phyloP scores from a whole-genome alignment of 1,140 invertebrate species.

The Sycophaga agraensis region DNA sequence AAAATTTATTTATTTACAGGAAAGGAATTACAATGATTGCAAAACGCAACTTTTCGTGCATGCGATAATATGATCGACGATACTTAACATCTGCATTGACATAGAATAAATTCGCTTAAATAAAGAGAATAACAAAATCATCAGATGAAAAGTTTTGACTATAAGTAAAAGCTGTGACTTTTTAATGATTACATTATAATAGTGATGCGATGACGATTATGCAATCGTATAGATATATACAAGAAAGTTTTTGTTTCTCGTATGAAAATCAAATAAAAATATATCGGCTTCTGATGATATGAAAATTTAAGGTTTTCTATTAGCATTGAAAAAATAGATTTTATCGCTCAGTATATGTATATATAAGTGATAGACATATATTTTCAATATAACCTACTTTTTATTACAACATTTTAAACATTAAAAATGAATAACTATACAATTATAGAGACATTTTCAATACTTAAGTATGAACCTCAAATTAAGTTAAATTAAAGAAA shows the following conservation, averaged over 20 bases:
- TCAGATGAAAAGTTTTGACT: background rate
- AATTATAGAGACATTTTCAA: conserved; percentile 9
- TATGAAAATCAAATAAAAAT: background rate
- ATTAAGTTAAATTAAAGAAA: conserved; percentile 7
- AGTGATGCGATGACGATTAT: conserved; percentile 1
- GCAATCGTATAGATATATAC: conserved; percentile 5
- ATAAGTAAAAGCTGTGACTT: conserved; percentile 8
- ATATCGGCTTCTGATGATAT: background rate
- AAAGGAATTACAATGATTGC: background rate
- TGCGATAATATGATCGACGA: background rate
- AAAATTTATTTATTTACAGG: conserved; percentile 24
- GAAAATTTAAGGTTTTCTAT: background rate
- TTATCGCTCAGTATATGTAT: background rate
- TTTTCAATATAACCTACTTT: background rate
- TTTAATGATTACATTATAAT: conserved; percentile 10
- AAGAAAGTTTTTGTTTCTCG: background rate
- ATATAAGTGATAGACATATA: conserved; percentile 1
- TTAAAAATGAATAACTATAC: conserved; percentile 4
- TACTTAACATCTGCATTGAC: background rate
- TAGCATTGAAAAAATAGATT: too few species aligned
- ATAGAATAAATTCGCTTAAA: conserved; percentile 18
- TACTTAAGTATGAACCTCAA: conserved; percentile 8
- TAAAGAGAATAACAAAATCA: conserved; percentile 12
- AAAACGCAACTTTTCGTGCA: background rate
- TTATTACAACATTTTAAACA: background rate